Percentiles rank a stretch among this genome's conserved stretches.
phyloP scores from a whole-genome alignment of 2,113 vertebrate species.

The Chelonoidis abingdonii region DNA sequence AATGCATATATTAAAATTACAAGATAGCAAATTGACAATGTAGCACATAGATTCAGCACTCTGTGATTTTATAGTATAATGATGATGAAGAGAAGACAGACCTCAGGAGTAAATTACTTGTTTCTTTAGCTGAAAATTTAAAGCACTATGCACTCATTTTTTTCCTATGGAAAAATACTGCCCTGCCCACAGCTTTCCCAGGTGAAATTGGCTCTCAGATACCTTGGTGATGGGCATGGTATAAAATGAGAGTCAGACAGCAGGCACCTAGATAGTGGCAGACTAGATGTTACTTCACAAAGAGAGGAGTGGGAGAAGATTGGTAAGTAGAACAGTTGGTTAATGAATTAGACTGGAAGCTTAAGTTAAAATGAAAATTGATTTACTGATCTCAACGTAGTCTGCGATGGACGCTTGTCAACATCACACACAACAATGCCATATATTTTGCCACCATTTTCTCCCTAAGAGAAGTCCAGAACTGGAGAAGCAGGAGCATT shows the following conservation, averaged over 20 bases:
- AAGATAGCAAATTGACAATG: conserved; percentile 45
- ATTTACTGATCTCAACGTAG: conserved; percentile 56
- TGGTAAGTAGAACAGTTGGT: conserved; percentile 68
- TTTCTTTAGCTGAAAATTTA: conserved; percentile 50
- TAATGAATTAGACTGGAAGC: conserved; percentile 30
- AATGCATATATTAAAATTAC: conserved; percentile 62
- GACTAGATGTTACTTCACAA: conserved; percentile 63
- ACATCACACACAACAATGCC: conserved; percentile 31
- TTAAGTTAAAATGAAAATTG: conserved; percentile 61
- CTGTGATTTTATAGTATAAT: conserved; percentile 38
- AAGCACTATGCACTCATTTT: conserved; percentile 11
- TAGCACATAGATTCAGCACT: neutral
- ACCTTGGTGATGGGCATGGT: neutral
- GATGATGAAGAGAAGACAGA: conserved; percentile 43
- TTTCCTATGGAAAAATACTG: conserved; percentile 25
- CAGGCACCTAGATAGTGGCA: conserved; percentile 19
- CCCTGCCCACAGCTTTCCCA: conserved; percentile 36
- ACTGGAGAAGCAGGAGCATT: neutral
- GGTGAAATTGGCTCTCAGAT: conserved; percentile 3
- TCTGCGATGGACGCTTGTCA: conserved; percentile 58
- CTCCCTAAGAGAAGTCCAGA: conserved; percentile 56
- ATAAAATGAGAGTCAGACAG: neutral
- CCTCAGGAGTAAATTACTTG: conserved; percentile 44
- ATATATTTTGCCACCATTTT: conserved; percentile 65
- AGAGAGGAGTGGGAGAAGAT: conserved; percentile 57